A percentile compares a stretch with the other conserved stretches of the same genome.
Evolutionary conservation across 2,888 invertebrate species (phyloP).

Genomic region (Mechanitis mazaeus): DNA sequence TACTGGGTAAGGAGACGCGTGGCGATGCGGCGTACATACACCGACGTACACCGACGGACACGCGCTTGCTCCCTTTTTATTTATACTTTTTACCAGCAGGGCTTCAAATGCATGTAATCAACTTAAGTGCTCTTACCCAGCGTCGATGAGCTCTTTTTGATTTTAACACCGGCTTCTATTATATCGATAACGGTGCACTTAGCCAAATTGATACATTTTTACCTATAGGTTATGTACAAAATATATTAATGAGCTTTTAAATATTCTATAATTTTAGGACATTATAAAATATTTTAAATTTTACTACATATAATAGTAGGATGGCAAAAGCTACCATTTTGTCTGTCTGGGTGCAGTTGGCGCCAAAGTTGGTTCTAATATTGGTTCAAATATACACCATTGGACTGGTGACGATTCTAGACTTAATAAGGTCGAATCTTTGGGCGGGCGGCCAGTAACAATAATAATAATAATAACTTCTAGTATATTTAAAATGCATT

Average conservation of each 20-base stretch:
- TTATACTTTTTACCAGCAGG: slow-evolving; percentile 46
- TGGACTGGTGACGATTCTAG: too few species aligned
- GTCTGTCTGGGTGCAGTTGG: too few species aligned
- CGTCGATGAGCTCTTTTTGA: slow-evolving; percentile 64
- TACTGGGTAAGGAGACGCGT: slow-evolving; percentile 47
- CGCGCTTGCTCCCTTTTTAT: slow-evolving; percentile 32
- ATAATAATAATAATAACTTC: too few species aligned
- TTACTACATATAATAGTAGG: too few species aligned
- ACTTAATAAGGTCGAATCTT: too few species aligned
- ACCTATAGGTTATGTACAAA: slow-evolving; percentile 12
- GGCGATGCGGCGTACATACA: slow-evolving; percentile 27
- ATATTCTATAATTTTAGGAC: not conserved
- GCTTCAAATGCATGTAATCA: slow-evolving; percentile 65
- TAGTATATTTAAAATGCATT: not conserved
- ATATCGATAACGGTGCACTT: slow-evolving; percentile 56
- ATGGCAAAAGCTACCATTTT: too few species aligned
- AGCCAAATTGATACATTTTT: slow-evolving; percentile 41
- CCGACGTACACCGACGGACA: slow-evolving; percentile 24
- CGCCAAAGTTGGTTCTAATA: too few species aligned
- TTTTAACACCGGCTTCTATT: slow-evolving; percentile 50
- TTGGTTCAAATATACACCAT: too few species aligned
- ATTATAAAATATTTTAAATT: too few species aligned
- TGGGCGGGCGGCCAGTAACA: too few species aligned
- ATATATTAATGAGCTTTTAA: not conserved
- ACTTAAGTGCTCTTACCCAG: slow-evolving; percentile 73